Evolutionary conservation across 2,888 invertebrate species (phyloP), one percentile per base, ranked within the genome.

Genomic region (Sturmia bella): DNA sequence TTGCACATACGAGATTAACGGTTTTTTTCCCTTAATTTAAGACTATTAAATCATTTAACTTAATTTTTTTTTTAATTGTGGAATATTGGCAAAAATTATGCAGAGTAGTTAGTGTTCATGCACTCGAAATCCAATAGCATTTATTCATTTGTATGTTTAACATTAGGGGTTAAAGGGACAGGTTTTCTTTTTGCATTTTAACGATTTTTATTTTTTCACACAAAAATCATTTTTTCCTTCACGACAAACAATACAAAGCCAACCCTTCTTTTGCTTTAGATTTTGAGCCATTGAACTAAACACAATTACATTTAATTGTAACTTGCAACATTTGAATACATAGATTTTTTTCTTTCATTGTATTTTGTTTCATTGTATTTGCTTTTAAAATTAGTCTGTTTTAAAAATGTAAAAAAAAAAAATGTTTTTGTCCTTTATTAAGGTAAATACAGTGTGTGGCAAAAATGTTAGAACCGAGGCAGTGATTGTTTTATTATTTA

Each of bases 311-410:
- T 68, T 76, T 52, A 76, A 61, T 76, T 76, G 68, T 76, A 68
- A 76, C 61, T 68, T 76, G 59, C 43, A 52, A 76, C 68, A 69
- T 76, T 76, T 76, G 68, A 76, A 76, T 68, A 59, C 19, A 59
- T 54, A 45, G 32, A 63, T 52, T 21, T 63, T 63, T 32, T 72
- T 43, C 13, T 56, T 57, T 54, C 52, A 19, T 59, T 57, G 52
- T 50, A 39, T 57, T 57, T 45, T 37, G 39, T 72, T 61, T 70
- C n/a, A 21, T 74, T 54, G 45, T 45, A 39, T 57, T 48, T 59
- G 41, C 13, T 50, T 41, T 41, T 19, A 50, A 76, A 76, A 76
- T 68, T 76, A 68, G 68, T 52, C 24, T 17, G 48, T 66, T 74
- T 50, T n/a, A 57, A 21, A 45, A 64, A 24, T 57, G 13, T 54